phyloP scores from a whole-genome alignment of 2,888 invertebrate genomes.

The Endomychus coccineus region DNA sequence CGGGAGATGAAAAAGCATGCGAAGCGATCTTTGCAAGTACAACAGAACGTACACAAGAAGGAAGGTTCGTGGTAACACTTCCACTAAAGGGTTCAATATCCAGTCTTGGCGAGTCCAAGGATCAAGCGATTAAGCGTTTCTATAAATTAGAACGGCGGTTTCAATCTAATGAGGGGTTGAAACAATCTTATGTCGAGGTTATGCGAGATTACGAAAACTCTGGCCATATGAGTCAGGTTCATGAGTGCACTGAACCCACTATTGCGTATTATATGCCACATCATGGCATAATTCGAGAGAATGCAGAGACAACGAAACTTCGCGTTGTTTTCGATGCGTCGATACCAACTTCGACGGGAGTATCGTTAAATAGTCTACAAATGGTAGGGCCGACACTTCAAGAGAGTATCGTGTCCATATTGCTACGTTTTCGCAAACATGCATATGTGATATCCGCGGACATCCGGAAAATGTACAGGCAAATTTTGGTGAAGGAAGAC shows the following conservation, averaged over 20 bases:
- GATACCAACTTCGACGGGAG: conserved; percentile 13
- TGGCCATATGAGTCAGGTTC: conserved; percentile 15
- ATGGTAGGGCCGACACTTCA: conserved; percentile 19
- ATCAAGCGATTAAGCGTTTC: too few relatives aligned
- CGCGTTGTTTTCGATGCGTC: conserved; percentile 27
- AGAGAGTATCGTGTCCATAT: conserved; percentile 19
- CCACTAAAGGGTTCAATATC: too few relatives aligned
- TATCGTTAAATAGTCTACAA: conserved; percentile 22
- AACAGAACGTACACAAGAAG: too few relatives aligned
- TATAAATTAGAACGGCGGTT: too few relatives aligned
- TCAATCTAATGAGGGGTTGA: too few relatives aligned
- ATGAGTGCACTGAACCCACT: too few relatives aligned
- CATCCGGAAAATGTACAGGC: conserved; percentile 23
- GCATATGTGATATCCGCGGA: conserved; percentile 17
- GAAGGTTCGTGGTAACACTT: too few relatives aligned
- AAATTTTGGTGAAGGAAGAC: conserved; percentile 16
- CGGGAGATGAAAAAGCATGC: too few relatives aligned
- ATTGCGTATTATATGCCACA: conserved; percentile 26
- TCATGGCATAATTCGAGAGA: conserved; percentile 21
- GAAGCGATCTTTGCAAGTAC: too few relatives aligned
- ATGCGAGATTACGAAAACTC: conserved; percentile 19
- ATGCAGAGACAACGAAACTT: conserved; percentile 19
- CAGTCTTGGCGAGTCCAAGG: too few relatives aligned
- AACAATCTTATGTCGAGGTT: conserved; percentile 18
- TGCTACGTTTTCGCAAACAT: conserved; percentile 18